Evolutionary conservation across 2,888 invertebrate species (phyloP).

Genomic region (Hesperia comma): DNA sequence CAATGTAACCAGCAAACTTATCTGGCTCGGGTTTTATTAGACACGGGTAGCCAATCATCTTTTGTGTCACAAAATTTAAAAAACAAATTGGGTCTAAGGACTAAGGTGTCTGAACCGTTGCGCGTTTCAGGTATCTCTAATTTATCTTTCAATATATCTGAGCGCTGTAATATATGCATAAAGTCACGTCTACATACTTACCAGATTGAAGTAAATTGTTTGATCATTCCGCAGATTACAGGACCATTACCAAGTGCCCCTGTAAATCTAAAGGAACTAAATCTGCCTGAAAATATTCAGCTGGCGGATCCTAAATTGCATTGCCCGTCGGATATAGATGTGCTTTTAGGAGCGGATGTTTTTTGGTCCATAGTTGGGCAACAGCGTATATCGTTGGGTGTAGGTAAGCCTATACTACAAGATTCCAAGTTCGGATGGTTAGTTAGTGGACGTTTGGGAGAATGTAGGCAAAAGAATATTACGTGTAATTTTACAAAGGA

Average conservation of each 20-base stretch:
- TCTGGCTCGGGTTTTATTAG: no score
- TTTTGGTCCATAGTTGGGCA: background rate
- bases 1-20: no score
- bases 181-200: background rate
- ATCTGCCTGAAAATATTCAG: background rate
- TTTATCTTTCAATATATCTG: no score
- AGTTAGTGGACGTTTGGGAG: background rate
- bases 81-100: no score
- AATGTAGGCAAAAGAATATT: background rate
- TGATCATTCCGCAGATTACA: background rate
- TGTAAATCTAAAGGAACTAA: background rate
- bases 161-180: no score
- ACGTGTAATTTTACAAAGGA: background rate
- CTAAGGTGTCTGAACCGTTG: no score
- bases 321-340: background rate
- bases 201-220: background rate
- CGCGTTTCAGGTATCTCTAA: no score
- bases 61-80: no score
- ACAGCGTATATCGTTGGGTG: background rate
- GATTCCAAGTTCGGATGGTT: background rate
- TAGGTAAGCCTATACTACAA: background rate
- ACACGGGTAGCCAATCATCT: no score
- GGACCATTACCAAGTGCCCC: background rate
- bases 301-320: background rate
- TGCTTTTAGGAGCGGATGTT: background rate